Evolutionary conservation across 2,888 invertebrate species (phyloP).

Genomic region (Hipparchia semele): DNA sequence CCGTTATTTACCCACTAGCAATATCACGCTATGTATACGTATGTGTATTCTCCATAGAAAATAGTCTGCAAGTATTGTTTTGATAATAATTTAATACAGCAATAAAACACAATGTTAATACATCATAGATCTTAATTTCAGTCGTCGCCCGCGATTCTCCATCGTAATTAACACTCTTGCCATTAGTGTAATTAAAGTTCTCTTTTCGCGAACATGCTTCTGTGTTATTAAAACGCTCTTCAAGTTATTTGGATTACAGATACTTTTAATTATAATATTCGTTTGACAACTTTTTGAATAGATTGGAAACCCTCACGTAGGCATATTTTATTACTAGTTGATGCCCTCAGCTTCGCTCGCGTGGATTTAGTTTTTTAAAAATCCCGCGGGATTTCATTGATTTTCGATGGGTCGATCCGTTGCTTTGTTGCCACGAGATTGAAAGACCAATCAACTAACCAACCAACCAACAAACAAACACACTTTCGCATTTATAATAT

Average conservation of each 20-base stretch:
- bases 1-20: too few relatives aligned
- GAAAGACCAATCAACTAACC: too few relatives aligned
- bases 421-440: too few relatives aligned
- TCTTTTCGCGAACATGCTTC: slow-evolving; percentile 55
- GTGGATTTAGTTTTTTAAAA: too few relatives aligned
- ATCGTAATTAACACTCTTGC: slow-evolving; percentile 90
- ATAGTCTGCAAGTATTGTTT: slow-evolving; percentile 2
- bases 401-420: too few relatives aligned
- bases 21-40: neutral
- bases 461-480: too few relatives aligned
- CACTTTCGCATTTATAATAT: too few relatives aligned
- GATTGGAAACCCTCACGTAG: neutral
- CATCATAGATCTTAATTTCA: slow-evolving; percentile 54
- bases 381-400: too few relatives aligned
- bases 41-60: neutral
- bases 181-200: slow-evolving; percentile 91
- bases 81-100: slow-evolving; percentile 18
- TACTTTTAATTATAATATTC: slow-evolving; percentile 29
- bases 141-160: slow-evolving; percentile 79
- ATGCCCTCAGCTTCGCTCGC: too few relatives aligned
- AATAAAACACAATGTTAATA: slow-evolving; percentile 36
- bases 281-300: neutral
- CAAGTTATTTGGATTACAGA: slow-evolving; percentile 32
- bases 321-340: too few relatives aligned
- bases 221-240: slow-evolving; percentile 35